Percentiles rank a stretch among this genome's conserved stretches.
These are phyloP conservation scores for Synanthedon andrenaeformis DNA, from an alignment of 2,888 invertebrate genomes.

Conservation along the genomic window DNA sequence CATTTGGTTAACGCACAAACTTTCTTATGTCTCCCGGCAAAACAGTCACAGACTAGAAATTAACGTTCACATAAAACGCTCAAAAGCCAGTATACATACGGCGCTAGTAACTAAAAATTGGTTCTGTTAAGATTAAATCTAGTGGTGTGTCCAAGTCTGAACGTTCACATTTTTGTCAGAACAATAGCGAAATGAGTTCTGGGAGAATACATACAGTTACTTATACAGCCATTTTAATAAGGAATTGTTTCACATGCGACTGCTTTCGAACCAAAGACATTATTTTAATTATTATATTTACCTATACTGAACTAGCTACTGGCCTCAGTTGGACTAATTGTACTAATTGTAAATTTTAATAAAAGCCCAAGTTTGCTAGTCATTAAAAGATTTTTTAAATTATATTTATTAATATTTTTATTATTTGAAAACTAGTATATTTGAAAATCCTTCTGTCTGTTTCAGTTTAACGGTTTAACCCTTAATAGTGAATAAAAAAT, in stretches of 20 bases:
- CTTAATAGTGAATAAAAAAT: too few species aligned
- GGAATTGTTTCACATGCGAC: slow-evolving; percentile 32
- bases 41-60: slow-evolving; percentile 12
- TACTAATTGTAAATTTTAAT: too few species aligned
- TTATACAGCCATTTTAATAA: slow-evolving; percentile 27
- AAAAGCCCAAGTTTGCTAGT: too few species aligned
- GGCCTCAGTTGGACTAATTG: too few species aligned
- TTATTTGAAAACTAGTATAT: too few species aligned
- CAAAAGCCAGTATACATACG: neutral
- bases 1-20: slow-evolving; percentile 39
- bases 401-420: too few species aligned
- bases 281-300: slow-evolving; percentile 13
- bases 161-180: slow-evolving; percentile 3
- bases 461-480: too few species aligned
- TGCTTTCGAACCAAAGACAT: slow-evolving; percentile 32
- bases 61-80: slow-evolving; percentile 1
- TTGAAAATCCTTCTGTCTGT: too few species aligned
- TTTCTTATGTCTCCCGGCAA: slow-evolving; percentile 14
- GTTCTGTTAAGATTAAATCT: neutral
- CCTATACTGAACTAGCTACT: neutral
- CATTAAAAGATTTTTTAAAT: too few species aligned
- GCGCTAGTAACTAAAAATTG: neutral
- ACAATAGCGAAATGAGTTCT: slow-evolving; percentile 11
- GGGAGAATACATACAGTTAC: slow-evolving; percentile 17
- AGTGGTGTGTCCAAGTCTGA: neutral